These are phyloP conservation scores for Lanistes nyassanus DNA, from an alignment of 1,140 invertebrate species.

Conservation along the genomic window DNA sequence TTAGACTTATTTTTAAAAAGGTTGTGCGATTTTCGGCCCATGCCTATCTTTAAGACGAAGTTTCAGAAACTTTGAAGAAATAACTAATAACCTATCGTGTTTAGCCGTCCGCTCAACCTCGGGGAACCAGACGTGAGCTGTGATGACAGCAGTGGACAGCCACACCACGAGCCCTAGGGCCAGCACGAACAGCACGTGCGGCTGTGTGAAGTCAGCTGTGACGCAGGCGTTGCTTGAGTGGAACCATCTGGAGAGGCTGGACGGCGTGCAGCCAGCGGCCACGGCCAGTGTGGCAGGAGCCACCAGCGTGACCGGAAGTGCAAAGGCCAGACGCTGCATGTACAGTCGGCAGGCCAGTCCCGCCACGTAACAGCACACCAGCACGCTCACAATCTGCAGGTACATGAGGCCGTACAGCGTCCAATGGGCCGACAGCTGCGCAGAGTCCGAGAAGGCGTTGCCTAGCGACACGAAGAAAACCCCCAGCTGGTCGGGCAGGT, in stretches of 20 bases:
- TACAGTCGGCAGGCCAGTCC: conserved; percentile 45
- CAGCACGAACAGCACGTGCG: conserved; percentile 15
- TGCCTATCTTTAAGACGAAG: too few relatives aligned
- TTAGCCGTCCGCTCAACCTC: conserved; percentile 41
- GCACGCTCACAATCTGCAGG: conserved; percentile 20
- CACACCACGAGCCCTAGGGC: conserved; percentile 78
- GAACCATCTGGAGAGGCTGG: neutral
- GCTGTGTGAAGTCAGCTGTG: neutral
- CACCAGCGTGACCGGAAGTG: conserved; percentile 36
- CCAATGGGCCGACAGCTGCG: conserved; percentile 6
- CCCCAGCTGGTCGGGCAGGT: neutral
- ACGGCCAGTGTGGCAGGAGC: conserved; percentile 29
- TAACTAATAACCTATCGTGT: conserved; percentile 28
- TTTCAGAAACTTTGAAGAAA: too few relatives aligned
- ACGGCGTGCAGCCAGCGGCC: conserved; percentile 16
- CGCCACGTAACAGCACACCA: conserved; percentile 32
- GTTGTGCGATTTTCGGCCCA: too few relatives aligned
- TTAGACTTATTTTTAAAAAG: too few relatives aligned
- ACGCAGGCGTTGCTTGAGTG: neutral
- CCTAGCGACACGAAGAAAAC: conserved; percentile 12
- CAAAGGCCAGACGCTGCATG: conserved; percentile 41
- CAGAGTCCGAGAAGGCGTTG: neutral
- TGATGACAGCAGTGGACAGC: conserved; percentile 75
- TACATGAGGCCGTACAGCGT: conserved; percentile 25
- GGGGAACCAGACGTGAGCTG: conserved; percentile 39